These are phyloP conservation scores for Anastrepha obliqua DNA, from an alignment of 1,140 invertebrate genomes.

Conservation along the genomic window DNA sequence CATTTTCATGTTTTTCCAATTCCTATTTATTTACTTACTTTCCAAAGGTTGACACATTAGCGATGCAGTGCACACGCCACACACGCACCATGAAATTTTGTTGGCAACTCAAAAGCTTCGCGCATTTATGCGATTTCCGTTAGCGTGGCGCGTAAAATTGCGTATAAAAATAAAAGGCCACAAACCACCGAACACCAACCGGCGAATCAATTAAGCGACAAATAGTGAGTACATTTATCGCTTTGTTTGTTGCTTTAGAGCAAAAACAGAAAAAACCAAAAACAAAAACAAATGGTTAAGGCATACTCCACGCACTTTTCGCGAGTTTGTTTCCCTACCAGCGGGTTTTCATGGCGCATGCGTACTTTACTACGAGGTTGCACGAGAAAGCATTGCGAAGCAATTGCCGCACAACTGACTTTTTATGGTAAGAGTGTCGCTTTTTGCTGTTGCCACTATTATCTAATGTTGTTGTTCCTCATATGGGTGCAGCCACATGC, in stretches of 20 bases:
- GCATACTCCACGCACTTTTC: no score
- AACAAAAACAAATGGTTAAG: no score
- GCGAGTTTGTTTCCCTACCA: no score
- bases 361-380: no score
- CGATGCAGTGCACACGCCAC: not conserved
- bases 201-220: not conserved
- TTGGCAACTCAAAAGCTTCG: not conserved
- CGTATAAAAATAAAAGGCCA: not conserved
- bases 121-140: not conserved
- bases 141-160: not conserved
- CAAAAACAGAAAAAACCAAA: no score
- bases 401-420: not conserved
- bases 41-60: slow-evolving; percentile 2
- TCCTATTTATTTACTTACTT: not conserved
- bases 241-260: not conserved
- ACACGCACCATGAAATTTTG: no score
- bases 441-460: not conserved
- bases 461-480: not conserved
- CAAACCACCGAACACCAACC: no score
- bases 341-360: no score
- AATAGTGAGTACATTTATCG: not conserved
- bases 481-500: not conserved
- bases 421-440: not conserved
- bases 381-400: not conserved
- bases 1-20: not conserved